Percentiles rank a stretch among this genome's conserved stretches.
Evolutionary conservation across 2,888 invertebrate species (phyloP).

Genomic region (Morinoia aosen): DNA sequence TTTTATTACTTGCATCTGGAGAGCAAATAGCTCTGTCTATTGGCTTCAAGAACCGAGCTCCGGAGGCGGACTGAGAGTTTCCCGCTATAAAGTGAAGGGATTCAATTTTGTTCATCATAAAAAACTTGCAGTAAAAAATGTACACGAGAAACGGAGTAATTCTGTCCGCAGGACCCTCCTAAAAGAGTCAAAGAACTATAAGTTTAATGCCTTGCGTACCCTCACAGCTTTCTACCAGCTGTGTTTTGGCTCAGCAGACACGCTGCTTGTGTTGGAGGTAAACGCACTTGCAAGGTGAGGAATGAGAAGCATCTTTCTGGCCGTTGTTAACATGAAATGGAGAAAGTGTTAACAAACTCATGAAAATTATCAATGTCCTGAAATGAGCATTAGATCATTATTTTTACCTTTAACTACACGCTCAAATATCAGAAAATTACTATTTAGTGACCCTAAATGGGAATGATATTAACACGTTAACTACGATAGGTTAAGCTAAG

Average conservation of each 20-base stretch:
- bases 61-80: too few relatives aligned
- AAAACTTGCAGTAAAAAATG: not conserved
- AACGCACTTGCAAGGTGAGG: not conserved
- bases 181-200: not conserved
- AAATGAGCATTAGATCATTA: not conserved
- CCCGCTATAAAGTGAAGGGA: too few relatives aligned
- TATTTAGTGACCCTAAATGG: too few relatives aligned
- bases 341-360: not conserved
- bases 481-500: too few relatives aligned
- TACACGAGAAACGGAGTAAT: not conserved
- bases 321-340: not conserved
- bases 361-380: not conserved
- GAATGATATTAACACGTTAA: too few relatives aligned
- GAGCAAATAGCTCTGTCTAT: not conserved
- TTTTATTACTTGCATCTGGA: not conserved
- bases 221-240: not conserved
- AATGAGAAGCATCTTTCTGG: not conserved
- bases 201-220: not conserved
- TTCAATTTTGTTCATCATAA: not conserved
- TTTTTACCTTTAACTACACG: too few relatives aligned
- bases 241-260: not conserved
- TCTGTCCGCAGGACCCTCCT: not conserved
- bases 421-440: too few relatives aligned
- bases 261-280: not conserved
- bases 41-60: not conserved